Evolutionary conservation across 2,113 vertebrate species (phyloP), one percentile per base, ranked within the genome.

Genomic region (Oncorhynchus kisutch): DNA sequence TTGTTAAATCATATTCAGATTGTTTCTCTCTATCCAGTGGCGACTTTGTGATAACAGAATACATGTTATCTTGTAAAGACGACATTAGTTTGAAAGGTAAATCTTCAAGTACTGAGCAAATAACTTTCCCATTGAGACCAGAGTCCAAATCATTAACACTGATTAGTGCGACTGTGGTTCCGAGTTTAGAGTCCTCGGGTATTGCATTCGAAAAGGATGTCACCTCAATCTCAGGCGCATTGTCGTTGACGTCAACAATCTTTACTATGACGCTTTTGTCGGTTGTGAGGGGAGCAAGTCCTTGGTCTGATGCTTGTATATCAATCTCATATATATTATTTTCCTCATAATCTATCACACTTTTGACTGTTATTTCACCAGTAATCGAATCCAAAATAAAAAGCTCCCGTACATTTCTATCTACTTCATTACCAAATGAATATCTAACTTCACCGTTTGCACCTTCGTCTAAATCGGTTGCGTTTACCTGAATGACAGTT

Each of bases 191-290:
- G 65, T 90, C 80, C 29, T 90, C 89, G 0, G 67, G 67, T 29
- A 96, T 89, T 0, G 94, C 93, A 59, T 91, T 95, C 22, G 96
- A 95, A 78, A 96, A 80, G 2, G 94, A 95, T 0, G 93, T 96
- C 62, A 96, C 90, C 49, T 94, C 88, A 73, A 96, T 94, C 65
- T 95, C 94, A 5, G 96, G 96, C 14, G 89, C 87, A 1, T 97
- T 96, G 67, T 91, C 90, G 65, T 91, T 91, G 0, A 88, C 51
- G 9, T 91, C 89, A 59, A 76, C 31, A 12, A 91, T 64, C 2
- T 54, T 86, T 54, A 90, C 82, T 0, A 76, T 29, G 1, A 90
- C 85, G 22, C 69, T 88, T 66, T 84, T 85, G 0, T 84, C 78
- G 8, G 78, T 57, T 20, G 62, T 81, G 2, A 81, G 71, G 2